These are phyloP conservation scores for Tridacna gigas DNA, from an alignment of 2,888 invertebrate genomes.

Conservation along the genomic window DNA sequence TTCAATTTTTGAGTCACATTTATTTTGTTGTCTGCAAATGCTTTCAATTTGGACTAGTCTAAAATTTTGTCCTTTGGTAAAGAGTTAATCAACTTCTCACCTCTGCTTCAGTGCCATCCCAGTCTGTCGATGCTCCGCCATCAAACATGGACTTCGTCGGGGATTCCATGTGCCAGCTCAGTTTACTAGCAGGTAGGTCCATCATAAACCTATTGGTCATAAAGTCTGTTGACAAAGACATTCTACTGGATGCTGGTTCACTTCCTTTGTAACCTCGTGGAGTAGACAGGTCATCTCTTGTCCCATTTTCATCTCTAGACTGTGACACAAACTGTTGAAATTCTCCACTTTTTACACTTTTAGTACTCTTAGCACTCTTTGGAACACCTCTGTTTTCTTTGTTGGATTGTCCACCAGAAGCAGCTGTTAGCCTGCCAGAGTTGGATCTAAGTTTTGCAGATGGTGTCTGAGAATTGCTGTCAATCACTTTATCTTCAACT, in stretches of 20 bases:
- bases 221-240: slow-evolving; percentile 62
- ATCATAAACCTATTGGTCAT: slow-evolving; percentile 66
- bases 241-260: slow-evolving; percentile 54
- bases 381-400: slow-evolving; percentile 32
- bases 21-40: too few species aligned
- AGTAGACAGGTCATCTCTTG: slow-evolving; percentile 46
- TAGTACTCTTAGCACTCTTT: slow-evolving; percentile 21
- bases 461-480: slow-evolving; percentile 37
- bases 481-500: slow-evolving; percentile 63
- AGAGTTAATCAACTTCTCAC: slow-evolving; percentile 34
- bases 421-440: neutral
- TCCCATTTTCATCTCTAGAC: slow-evolving; percentile 21
- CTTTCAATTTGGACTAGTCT: too few species aligned
- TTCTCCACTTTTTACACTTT: slow-evolving; percentile 28
- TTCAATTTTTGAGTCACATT: too few species aligned
- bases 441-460: slow-evolving; percentile 28
- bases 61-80: too few species aligned
- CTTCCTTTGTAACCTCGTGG: slow-evolving; percentile 48
- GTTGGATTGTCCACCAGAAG: slow-evolving; percentile 6
- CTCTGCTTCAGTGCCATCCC: slow-evolving; percentile 67
- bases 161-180: slow-evolving; percentile 61
- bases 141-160: slow-evolving; percentile 54
- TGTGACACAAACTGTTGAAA: slow-evolving; percentile 32
- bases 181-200: slow-evolving; percentile 58
- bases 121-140: slow-evolving; percentile 46